Evolutionary conservation across 2,113 vertebrate species (phyloP).

Genomic region (Dipodomys merriami): DNA sequence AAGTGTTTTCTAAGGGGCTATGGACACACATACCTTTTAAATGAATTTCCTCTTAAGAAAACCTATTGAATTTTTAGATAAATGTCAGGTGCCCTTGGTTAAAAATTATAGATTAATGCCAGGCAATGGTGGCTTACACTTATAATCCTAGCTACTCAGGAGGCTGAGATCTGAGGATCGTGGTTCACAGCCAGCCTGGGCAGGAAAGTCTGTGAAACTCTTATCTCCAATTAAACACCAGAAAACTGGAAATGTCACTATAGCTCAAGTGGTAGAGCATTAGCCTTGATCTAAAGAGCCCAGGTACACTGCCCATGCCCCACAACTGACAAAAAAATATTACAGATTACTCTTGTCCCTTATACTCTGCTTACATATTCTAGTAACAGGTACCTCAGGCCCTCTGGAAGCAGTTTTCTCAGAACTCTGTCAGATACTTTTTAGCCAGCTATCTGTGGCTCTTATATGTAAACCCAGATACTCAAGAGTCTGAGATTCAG

Average conservation of each 20-base stretch:
- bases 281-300: too few species aligned
- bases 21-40: neutral
- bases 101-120: neutral
- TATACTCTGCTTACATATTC: slow-evolving; percentile 34
- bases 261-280: too few species aligned
- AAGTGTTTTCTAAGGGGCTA: neutral
- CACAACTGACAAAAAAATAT: neutral
- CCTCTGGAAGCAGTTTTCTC: neutral
- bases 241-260: too few species aligned
- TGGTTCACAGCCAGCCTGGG: too few species aligned
- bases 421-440: neutral
- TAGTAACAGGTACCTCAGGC: neutral
- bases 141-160: too few species aligned
- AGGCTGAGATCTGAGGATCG: too few species aligned
- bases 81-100: neutral
- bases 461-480: neutral
- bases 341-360: neutral
- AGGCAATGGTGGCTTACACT: too few species aligned
- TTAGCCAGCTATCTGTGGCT: neutral
- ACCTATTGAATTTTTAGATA: slow-evolving; percentile 3
- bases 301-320: too few species aligned
- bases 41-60: neutral
- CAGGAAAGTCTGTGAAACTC: too few species aligned
- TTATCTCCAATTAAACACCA: too few species aligned
- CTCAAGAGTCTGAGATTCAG: neutral